phyloP scores from a whole-genome alignment of 2,113 vertebrate species.

The Rhabdornis inornatus region DNA sequence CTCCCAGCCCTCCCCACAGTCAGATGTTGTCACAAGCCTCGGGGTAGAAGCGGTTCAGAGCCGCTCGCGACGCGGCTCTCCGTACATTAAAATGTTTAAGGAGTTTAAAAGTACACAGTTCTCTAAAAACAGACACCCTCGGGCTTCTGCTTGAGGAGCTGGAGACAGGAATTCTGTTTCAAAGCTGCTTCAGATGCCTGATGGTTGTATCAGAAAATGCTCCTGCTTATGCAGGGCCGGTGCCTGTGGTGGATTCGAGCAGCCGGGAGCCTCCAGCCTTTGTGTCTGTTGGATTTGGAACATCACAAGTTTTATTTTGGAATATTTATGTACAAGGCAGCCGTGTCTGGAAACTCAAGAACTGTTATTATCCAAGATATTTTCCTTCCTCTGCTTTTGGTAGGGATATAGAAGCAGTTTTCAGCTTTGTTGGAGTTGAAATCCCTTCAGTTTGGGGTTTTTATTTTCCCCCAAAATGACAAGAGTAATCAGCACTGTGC shows the following conservation, averaged over 20 bases:
- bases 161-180: not conserved
- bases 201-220: not conserved
- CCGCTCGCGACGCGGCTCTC: not conserved
- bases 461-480: not conserved
- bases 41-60: not conserved
- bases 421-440: not conserved
- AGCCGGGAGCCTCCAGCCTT: not conserved
- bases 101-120: not conserved
- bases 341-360: not conserved
- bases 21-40: not conserved
- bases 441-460: not conserved
- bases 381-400: not conserved
- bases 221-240: not conserved
- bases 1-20: not conserved
- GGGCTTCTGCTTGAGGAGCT: constrained; percentile 2
- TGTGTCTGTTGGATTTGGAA: not conserved
- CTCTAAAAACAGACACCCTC: not conserved
- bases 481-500: not conserved
- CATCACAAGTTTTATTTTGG: not conserved
- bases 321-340: not conserved
- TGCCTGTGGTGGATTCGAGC: not conserved
- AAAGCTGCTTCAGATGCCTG: not conserved
- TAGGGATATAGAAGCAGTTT: not conserved
- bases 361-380: not conserved
- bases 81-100: not conserved